Conservation (phyloP, 2,113 vertebrate genomes). For the Pandion haliaetus region DNA sequence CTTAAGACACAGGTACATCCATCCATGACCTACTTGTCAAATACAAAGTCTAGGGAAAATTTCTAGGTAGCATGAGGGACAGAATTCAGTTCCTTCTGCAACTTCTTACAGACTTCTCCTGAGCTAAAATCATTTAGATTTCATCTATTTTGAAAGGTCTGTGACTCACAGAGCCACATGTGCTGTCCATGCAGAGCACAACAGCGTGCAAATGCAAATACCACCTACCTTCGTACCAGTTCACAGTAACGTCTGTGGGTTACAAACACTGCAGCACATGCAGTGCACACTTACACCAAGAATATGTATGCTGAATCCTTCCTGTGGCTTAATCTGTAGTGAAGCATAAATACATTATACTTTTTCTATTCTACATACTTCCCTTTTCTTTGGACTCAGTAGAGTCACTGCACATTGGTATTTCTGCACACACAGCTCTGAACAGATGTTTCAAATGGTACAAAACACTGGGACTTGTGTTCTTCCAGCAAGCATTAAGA, state of each 20-base stretch:
- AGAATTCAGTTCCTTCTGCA: background rate
- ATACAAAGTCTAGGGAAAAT: background rate
- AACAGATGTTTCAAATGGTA: background rate
- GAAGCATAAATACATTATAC: background rate
- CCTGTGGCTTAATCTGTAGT: background rate
- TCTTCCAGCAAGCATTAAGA: background rate
- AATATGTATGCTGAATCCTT: background rate
- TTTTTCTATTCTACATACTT: background rate
- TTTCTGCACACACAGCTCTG: background rate
- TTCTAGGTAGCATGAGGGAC: background rate
- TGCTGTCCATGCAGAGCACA: background rate
- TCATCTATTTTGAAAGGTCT: background rate
- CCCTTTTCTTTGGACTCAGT: background rate
- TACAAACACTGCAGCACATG: background rate
- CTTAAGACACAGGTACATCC: too few relatives aligned
- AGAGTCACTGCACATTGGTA: background rate
- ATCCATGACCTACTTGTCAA: background rate
- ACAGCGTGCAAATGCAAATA: background rate
- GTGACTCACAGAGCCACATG: background rate
- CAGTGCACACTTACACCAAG: background rate
- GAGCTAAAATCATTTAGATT: background rate
- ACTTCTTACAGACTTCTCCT: background rate
- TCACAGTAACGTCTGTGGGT: background rate
- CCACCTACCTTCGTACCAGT: background rate
- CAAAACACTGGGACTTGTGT: background rate